Evolutionary conservation across 2,113 vertebrate genomes (phyloP).

Genomic region (Crypturellus undulatus): DNA sequence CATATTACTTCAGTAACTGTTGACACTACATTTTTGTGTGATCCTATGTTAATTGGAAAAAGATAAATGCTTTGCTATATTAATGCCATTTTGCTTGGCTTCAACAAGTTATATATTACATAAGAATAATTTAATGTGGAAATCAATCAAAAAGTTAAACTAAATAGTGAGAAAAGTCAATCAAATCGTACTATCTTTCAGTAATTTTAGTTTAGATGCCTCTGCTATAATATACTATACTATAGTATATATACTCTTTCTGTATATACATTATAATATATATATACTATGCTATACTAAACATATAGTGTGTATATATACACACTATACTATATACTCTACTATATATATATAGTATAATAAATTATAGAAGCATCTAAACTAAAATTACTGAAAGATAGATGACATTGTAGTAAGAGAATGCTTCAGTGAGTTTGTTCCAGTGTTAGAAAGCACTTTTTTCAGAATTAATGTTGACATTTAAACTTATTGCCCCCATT

Average conservation of each 20-base stretch:
- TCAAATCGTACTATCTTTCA: too few species aligned
- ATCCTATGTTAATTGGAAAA: not conserved
- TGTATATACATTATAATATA: too few species aligned
- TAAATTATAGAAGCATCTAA: not conserved
- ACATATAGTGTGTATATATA: too few species aligned
- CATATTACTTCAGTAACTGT: not conserved
- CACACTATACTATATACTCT: too few species aligned
- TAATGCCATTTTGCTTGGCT: not conserved
- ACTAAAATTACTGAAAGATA: not conserved
- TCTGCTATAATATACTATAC: too few species aligned
- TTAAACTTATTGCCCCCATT: not conserved
- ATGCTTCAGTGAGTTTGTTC: not conserved
- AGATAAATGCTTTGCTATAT: not conserved
- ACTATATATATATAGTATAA: too few species aligned
- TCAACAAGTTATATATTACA: not conserved
- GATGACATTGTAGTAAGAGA: not conserved
- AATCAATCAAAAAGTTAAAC: not conserved
- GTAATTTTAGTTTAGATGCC: too few species aligned
- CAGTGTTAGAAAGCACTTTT: not conserved
- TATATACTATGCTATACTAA: too few species aligned
- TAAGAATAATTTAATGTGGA: not conserved
- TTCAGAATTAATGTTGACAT: not conserved
- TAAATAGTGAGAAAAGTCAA: too few species aligned
- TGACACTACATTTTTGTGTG: not conserved
- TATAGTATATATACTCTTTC: too few species aligned